phyloP scores from a whole-genome alignment of 2,888 invertebrate species.

The Gymnocheta viridis region DNA sequence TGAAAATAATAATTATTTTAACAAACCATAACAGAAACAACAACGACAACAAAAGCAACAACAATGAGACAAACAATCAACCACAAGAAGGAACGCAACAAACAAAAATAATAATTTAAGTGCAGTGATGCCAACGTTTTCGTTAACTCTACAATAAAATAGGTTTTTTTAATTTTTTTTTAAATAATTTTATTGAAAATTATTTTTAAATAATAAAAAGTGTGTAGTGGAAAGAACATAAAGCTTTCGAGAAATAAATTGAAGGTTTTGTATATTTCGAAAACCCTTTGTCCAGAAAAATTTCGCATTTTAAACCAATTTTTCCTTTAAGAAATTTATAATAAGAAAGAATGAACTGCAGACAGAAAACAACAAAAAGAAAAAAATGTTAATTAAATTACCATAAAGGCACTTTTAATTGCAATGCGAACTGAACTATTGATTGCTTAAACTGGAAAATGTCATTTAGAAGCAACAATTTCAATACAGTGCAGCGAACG shows the following conservation, averaged over 20 bases:
- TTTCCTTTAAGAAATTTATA: too few species aligned
- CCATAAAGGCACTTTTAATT: neutral
- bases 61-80: neutral
- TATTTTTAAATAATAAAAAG: neutral
- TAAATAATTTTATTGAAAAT: neutral
- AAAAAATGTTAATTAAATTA: too few species aligned
- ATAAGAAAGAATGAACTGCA: too few species aligned
- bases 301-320: too few species aligned
- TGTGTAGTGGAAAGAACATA: too few species aligned
- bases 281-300: too few species aligned
- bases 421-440: neutral
- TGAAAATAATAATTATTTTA: conserved; percentile 64
- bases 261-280: too few species aligned
- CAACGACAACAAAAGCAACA: neutral
- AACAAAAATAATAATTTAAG: conserved; percentile 1
- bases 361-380: too few species aligned
- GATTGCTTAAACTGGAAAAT: neutral
- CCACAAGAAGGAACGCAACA: conserved; percentile 20
- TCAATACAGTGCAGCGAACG: neutral
- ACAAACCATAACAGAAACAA: conserved; percentile 41
- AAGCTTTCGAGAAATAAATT: too few species aligned
- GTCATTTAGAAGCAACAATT: neutral
- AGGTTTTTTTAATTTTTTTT: neutral
- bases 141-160: neutral
- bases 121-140: conserved; percentile 4